These are phyloP conservation scores for Nothobranchius furzeri DNA, from an alignment of 2,113 vertebrate species.

Conservation along the genomic window DNA sequence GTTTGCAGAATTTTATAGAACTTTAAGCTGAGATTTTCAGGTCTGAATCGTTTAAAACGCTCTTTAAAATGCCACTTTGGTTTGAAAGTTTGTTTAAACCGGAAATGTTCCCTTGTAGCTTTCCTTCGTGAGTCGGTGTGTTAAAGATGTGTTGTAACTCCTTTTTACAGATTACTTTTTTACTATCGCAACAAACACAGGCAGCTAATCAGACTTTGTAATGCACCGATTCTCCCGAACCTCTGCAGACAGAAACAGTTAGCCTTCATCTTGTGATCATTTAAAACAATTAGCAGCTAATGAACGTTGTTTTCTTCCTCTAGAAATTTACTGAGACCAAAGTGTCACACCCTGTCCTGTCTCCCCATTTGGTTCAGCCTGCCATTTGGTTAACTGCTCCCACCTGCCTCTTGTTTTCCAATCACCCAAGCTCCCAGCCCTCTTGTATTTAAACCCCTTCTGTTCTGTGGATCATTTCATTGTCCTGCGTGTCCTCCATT, in stretches of 20 bases:
- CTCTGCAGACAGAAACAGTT: background rate
- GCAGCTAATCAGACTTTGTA: conserved; percentile 13
- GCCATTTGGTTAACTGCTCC: too few species aligned
- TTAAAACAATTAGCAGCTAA: background rate
- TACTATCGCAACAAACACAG: background rate
- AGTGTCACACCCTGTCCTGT: too few species aligned
- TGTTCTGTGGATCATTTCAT: too few species aligned
- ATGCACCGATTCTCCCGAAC: too few species aligned
- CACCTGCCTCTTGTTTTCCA: too few species aligned
- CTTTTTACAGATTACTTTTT: background rate
- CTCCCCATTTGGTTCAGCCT: too few species aligned
- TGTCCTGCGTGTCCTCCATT: too few species aligned
- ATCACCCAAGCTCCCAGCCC: too few species aligned
- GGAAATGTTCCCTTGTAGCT: background rate
- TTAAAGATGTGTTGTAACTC: background rate
- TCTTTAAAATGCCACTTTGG: background rate
- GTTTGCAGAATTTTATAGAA: background rate
- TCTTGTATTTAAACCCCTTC: too few species aligned
- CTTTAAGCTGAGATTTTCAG: background rate
- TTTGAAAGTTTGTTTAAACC: too few species aligned
- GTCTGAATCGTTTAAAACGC: background rate
- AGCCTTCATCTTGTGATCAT: background rate
- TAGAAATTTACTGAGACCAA: background rate
- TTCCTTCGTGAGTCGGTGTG: background rate
- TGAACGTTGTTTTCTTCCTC: background rate